Percentiles rank a stretch among this genome's conserved stretches.
These are phyloP conservation scores for Labia minor DNA, from an alignment of 2,888 invertebrate genomes.

Conservation along the genomic window DNA sequence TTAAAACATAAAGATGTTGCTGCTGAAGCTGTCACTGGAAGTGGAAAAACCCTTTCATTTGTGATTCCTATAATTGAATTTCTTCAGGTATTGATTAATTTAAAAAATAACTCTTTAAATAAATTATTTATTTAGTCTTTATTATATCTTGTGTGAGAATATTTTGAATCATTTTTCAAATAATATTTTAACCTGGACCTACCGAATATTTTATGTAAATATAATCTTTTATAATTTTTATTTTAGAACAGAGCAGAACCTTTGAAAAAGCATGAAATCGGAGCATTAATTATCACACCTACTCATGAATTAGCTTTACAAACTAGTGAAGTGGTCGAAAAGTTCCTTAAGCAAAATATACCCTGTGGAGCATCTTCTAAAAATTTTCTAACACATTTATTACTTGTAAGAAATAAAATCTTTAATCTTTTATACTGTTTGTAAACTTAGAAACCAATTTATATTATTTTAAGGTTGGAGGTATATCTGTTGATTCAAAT, in stretches of 20 bases:
- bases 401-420: conserved; percentile 46
- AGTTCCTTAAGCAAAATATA: conserved; percentile 39
- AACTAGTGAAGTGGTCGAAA: conserved; percentile 55
- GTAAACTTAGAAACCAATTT: neutral
- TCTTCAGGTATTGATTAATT: conserved; percentile 50
- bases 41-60: conserved; percentile 95
- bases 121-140: too few relatives aligned
- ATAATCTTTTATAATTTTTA: too few relatives aligned
- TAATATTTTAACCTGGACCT: too few relatives aligned
- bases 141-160: conserved; percentile 7
- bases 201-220: too few relatives aligned
- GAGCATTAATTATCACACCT: conserved; percentile 85
- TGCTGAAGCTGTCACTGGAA: conserved; percentile 96
- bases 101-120: conserved; percentile 18
- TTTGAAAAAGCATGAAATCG: conserved; percentile 65
- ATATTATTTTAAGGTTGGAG: conserved; percentile 62
- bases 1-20: conserved; percentile 90
- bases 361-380: conserved; percentile 26
- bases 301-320: conserved; percentile 91
- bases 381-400: conserved; percentile 41
- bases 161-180: conserved; percentile 2
- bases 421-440: too few relatives aligned
- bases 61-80: conserved; percentile 85
- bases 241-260: conserved; percentile 48
- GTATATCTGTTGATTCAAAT: conserved; percentile 68